Percentiles rank a stretch among this genome's conserved stretches.
Conservation (phyloP, 2,888 invertebrate genomes). For the Bedellia somnulentella region DNA sequence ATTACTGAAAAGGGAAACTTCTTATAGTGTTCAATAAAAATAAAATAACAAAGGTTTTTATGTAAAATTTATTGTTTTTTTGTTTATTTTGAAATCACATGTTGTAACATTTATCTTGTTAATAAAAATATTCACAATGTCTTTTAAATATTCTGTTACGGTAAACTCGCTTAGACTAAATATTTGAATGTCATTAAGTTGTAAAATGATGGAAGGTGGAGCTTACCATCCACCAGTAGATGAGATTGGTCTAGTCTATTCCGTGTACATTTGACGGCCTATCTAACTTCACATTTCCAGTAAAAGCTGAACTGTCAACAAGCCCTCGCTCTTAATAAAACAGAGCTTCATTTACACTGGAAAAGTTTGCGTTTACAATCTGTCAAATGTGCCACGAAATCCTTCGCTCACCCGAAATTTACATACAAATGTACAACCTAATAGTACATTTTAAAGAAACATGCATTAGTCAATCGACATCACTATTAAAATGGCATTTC, state of each 20-base stretch:
- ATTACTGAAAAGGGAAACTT: too few species aligned
- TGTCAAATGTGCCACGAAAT: conserved; percentile 21
- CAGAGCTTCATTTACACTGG: too few species aligned
- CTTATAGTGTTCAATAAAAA: conserved; percentile 1
- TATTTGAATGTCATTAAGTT: conserved; percentile 59
- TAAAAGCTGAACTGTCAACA: too few species aligned
- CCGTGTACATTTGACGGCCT: too few species aligned
- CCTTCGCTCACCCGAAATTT: conserved; percentile 26
- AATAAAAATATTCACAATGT: conserved; percentile 70
- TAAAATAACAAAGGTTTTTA: conserved; percentile 21
- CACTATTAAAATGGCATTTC: conserved; percentile 57
- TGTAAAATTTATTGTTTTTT: conserved; percentile 64
- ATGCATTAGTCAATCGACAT: conserved; percentile 34
- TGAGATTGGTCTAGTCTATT: conserved; percentile 57
- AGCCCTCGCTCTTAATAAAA: too few species aligned
- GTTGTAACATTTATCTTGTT: conserved; percentile 65
- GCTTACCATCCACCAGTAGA: conserved; percentile 26
- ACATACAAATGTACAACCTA: conserved; percentile 58
- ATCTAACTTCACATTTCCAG: too few species aligned
- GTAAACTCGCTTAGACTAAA: conserved; percentile 58
- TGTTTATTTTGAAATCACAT: conserved; percentile 67
- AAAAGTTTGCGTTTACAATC: too few species aligned
- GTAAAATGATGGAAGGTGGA: conserved; percentile 25
- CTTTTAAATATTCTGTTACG: conserved; percentile 65
- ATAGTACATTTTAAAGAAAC: conserved; percentile 48